These are phyloP conservation scores for Carettochelys insculpta DNA, from an alignment of 2,113 vertebrate genomes.

Conservation along the genomic window DNA sequence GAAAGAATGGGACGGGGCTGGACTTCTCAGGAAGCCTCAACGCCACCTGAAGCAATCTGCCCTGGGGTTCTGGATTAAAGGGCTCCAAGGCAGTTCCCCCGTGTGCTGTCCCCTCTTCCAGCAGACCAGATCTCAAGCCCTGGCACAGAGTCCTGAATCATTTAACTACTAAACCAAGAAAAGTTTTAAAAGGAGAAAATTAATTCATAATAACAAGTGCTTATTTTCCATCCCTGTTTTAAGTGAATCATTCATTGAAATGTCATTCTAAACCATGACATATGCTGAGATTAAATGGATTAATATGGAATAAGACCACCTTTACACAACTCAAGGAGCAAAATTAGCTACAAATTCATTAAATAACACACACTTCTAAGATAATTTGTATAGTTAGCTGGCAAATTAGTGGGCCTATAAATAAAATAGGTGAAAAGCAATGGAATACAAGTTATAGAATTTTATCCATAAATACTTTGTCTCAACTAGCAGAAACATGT, in stretches of 20 bases:
- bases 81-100: too few relatives aligned
- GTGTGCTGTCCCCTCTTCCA: too few relatives aligned
- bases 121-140: neutral
- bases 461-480: neutral
- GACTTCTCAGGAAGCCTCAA: too few relatives aligned
- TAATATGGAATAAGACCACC: neutral
- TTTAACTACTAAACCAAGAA: conserved; percentile 1
- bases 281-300: neutral
- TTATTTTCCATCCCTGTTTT: neutral
- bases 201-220: conserved; percentile 11
- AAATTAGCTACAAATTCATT: conserved; percentile 16
- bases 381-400: conserved; percentile 32
- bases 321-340: neutral
- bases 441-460: neutral
- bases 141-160: neutral
- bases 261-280: neutral
- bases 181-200: neutral
- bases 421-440: conserved; percentile 29
- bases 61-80: too few relatives aligned
- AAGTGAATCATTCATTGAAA: neutral
- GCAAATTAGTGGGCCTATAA: conserved; percentile 43
- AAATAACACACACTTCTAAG: conserved; percentile 36
- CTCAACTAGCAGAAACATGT: neutral
- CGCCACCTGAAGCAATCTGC: too few relatives aligned
- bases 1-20: too few relatives aligned